These are phyloP conservation scores for Zosterops japonicus DNA, from an alignment of 2,113 vertebrate genomes.

Conservation along the genomic window DNA sequence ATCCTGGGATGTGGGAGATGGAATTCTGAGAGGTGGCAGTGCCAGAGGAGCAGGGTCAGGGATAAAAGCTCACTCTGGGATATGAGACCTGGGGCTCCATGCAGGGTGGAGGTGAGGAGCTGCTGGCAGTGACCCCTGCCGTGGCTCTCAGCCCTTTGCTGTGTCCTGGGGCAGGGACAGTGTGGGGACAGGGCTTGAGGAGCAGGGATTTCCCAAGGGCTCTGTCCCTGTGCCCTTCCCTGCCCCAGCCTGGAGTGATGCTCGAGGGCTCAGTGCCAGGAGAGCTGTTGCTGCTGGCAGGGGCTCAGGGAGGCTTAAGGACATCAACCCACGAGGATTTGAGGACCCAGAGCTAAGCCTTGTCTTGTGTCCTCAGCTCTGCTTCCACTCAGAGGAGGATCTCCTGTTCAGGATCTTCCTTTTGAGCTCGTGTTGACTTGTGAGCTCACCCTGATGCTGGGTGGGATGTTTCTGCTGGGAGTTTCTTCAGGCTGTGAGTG, in stretches of 20 bases:
- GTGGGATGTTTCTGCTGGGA: background rate
- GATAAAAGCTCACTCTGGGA: background rate
- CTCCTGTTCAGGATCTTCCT: background rate
- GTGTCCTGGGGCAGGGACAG: background rate
- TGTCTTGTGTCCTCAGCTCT: background rate
- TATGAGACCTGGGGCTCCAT: background rate
- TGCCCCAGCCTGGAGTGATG: fast-evolving
- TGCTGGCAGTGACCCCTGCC: background rate
- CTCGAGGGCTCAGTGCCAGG: fast-evolving
- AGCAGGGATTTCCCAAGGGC: fast-evolving
- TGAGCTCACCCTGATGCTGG: fast-evolving
- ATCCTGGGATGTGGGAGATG: background rate
- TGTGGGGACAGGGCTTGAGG: background rate
- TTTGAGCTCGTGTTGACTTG: background rate
- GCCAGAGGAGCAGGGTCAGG: background rate
- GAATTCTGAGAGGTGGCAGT: background rate
- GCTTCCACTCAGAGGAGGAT: background rate
- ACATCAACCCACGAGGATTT: background rate
- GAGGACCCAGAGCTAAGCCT: background rate
- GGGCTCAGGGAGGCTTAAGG: background rate
- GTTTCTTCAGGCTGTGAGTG: no score
- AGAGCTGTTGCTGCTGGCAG: fast-evolving
- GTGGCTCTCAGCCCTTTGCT: fast-evolving
- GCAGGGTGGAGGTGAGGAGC: fast-evolving
- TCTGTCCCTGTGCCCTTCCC: background rate